Evolutionary conservation across 2,797 vertebrate species (phyloP).

Genomic region (Natrix natrix): DNA sequence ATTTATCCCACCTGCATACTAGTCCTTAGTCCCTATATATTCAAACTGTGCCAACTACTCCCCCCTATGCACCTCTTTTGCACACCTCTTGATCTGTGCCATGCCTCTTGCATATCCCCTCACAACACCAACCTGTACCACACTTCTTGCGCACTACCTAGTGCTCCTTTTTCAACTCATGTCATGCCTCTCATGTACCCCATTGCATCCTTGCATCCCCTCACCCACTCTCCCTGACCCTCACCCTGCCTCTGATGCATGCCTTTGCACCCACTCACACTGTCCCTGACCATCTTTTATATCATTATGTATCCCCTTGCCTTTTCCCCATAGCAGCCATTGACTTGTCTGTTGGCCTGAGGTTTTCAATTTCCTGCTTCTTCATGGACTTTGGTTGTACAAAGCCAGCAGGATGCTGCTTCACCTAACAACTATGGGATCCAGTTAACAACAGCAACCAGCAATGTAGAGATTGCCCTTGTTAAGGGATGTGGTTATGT

Average conservation of each 20-base stretch:
- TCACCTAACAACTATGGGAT: neutral
- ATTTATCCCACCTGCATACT: neutral
- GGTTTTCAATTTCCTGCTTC: neutral
- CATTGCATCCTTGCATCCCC: neutral
- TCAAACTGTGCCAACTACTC: neutral
- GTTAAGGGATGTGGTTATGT: neutral
- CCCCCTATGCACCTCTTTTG: neutral
- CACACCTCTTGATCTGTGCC: neutral
- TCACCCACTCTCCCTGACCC: neutral
- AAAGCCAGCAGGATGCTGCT: neutral
- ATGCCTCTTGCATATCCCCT: neutral
- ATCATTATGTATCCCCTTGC: neutral
- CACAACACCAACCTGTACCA: neutral
- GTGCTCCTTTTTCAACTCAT: neutral
- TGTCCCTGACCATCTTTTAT: neutral
- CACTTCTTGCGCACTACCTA: neutral
- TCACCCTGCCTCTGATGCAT: neutral
- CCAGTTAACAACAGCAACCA: neutral
- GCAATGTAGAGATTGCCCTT: neutral
- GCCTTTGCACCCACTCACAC: neutral
- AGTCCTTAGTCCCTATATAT: neutral
- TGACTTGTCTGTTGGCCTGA: neutral
- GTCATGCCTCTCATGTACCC: neutral
- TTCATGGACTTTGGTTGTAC: neutral
- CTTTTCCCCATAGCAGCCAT: neutral